Percentiles rank a stretch among this genome's conserved stretches.
Conservation (phyloP, 2,797 vertebrate genomes). For the Oophaga sylvatica region DNA sequence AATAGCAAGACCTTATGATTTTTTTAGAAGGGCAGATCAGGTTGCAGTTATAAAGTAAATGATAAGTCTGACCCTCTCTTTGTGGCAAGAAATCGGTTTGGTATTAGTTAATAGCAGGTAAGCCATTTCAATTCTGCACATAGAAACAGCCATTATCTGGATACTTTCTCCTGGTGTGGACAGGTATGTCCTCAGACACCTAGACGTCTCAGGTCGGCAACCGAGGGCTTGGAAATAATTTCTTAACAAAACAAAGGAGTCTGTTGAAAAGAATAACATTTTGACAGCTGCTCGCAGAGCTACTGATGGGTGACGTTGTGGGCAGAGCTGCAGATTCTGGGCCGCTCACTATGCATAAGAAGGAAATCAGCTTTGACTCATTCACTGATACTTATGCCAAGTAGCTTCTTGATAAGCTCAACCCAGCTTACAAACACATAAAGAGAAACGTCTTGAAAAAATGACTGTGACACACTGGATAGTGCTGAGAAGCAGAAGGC, state of each 20-base stretch:
- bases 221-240: conserved; percentile 66
- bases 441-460: conserved; percentile 33
- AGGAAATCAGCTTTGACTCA: conserved; percentile 63
- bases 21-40: neutral
- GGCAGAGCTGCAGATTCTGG: fast-evolving
- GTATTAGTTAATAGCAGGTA: neutral
- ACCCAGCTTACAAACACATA: conserved; percentile 14
- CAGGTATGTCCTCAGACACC: neutral
- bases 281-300: conserved; percentile 68
- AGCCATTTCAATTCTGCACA: neutral
- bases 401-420: conserved; percentile 20
- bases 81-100: neutral
- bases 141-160: neutral
- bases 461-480: neutral
- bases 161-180: neutral
- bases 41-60: neutral
- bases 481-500: conserved; percentile 2
- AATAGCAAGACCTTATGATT: neutral
- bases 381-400: conserved; percentile 51
- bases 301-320: conserved; percentile 61
- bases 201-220: conserved; percentile 61
- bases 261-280: conserved; percentile 68
- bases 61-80: neutral
- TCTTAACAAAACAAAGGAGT: conserved; percentile 66
- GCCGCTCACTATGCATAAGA: conserved; percentile 49